These are phyloP conservation scores for Columba janthina DNA, from an alignment of 2,113 vertebrate genomes.

Conservation along the genomic window DNA sequence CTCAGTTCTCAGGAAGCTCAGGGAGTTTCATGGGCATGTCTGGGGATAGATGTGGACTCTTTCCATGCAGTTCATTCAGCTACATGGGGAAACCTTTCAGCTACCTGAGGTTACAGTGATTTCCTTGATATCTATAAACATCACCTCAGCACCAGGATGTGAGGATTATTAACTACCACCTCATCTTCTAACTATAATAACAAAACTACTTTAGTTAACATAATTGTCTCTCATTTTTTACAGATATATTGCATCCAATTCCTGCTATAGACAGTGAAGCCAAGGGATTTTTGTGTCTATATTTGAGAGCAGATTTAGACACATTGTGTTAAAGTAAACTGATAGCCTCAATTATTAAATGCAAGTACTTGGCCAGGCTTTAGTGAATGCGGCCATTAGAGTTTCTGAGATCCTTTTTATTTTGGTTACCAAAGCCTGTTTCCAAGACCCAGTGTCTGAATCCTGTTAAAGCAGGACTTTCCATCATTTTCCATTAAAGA, in stretches of 20 bases:
- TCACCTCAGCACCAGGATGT: not conserved
- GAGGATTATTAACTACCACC: not conserved
- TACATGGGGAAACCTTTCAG: not conserved
- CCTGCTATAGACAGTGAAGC: not conserved
- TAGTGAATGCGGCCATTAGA: constrained; percentile 19
- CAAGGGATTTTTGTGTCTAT: constrained; percentile 7
- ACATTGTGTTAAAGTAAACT: constrained; percentile 32
- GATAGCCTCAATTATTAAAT: constrained; percentile 55
- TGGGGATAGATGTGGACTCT: not conserved
- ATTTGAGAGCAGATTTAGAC: not conserved
- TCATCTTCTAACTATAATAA: not conserved
- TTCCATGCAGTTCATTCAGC: not conserved
- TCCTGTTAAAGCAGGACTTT: constrained; percentile 52
- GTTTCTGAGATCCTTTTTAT: constrained; percentile 53
- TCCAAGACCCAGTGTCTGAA: constrained; percentile 46
- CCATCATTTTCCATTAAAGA: constrained; percentile 59
- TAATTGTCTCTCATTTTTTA: not conserved
- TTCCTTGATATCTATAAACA: not conserved
- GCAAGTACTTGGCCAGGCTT: constrained; percentile 26
- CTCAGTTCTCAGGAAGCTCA: not conserved
- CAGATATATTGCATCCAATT: not conserved
- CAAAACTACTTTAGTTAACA: not conserved
- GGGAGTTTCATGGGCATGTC: not conserved
- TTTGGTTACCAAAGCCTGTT: constrained; percentile 62
- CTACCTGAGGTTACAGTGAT: not conserved